phyloP scores from a whole-genome alignment of 2,797 vertebrate genomes.

The Emydoidea blandingii region DNA sequence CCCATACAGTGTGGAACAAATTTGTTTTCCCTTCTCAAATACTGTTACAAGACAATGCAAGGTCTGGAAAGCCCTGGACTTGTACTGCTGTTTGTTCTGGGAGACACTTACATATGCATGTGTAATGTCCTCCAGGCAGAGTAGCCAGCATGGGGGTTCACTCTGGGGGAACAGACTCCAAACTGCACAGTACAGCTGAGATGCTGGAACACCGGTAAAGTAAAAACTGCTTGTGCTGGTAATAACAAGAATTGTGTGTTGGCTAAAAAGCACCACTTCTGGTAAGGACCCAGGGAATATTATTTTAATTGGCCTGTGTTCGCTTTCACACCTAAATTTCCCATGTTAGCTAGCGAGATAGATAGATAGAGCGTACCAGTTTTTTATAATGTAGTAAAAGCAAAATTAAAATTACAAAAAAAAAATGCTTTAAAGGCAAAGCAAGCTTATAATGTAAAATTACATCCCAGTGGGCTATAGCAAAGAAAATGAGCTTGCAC shows the following conservation, averaged over 20 bases:
- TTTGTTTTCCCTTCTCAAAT: background rate
- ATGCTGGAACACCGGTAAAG: background rate
- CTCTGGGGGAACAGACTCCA: background rate
- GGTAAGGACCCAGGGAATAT: background rate
- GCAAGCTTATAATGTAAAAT: background rate
- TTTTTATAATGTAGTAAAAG: background rate
- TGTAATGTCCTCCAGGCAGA: background rate
- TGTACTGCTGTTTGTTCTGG: background rate
- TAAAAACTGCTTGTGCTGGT: background rate
- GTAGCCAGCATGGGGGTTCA: background rate
- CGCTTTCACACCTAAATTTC: background rate
- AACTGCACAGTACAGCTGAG: background rate
- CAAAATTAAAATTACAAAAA: background rate
- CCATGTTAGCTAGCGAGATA: background rate
- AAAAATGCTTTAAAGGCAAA: background rate
- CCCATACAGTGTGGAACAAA: background rate
- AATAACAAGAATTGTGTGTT: background rate
- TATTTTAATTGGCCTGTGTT: background rate
- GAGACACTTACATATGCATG: background rate
- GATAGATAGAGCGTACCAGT: too few species aligned
- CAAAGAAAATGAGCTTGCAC: too few species aligned
- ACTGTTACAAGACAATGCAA: background rate
- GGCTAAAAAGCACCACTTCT: too few species aligned
- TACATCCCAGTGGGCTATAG: background rate
- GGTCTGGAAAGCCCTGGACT: background rate